Conservation (phyloP, 1,140 invertebrate species). For the Drosophila santomea region DNA sequence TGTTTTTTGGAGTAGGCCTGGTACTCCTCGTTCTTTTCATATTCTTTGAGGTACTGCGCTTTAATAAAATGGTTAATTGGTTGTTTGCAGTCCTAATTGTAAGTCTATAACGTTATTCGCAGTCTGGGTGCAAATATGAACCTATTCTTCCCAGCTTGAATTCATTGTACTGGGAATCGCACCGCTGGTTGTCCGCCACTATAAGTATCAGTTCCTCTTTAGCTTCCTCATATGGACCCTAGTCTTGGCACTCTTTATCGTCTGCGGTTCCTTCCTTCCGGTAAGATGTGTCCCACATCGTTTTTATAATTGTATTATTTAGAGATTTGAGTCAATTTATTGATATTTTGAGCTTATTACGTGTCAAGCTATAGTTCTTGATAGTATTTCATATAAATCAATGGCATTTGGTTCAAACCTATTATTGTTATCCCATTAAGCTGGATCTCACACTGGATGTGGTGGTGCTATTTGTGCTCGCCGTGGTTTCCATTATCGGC, state of each 20-base stretch:
- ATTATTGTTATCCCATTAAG: constrained; percentile 6
- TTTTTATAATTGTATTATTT: neutral
- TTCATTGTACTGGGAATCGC: constrained; percentile 38
- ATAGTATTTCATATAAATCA: no score
- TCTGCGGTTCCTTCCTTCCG: constrained; percentile 33
- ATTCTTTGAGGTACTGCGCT: constrained; percentile 56
- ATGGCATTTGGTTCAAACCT: neutral
- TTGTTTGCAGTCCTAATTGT: constrained; percentile 52
- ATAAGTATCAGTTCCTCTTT: constrained; percentile 29
- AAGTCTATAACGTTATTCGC: neutral
- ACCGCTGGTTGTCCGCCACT: constrained; percentile 34
- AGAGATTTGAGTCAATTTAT: no score
- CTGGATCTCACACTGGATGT: constrained; percentile 57
- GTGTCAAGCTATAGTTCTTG: no score
- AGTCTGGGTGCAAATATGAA: neutral
- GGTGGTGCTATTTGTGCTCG: constrained; percentile 52
- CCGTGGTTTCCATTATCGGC: constrained; percentile 39
- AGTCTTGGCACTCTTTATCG: constrained; percentile 34
- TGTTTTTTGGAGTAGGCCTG: constrained; percentile 41
- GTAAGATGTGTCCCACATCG: constrained; percentile 21
- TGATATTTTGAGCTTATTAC: no score
- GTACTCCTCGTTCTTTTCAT: constrained; percentile 43
- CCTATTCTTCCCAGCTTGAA: constrained; percentile 36
- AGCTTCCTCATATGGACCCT: constrained; percentile 30
- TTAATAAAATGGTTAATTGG: constrained; percentile 43